Base-by-base conservation (phyloP, 2,797 vertebrate species). In the Semaprochilodus insignis region DNA sequence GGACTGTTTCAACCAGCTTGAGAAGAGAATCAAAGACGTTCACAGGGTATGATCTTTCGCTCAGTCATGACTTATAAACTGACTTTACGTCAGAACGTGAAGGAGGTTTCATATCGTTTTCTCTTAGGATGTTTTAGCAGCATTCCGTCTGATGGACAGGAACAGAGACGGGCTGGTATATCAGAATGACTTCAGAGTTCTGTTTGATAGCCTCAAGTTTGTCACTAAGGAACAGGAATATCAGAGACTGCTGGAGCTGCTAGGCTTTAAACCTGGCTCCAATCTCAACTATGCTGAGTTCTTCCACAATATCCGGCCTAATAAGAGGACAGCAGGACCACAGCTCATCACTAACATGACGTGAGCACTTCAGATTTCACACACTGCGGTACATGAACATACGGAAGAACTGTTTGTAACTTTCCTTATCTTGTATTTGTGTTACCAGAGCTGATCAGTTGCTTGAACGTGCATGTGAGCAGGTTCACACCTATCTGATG, bases 401-500 rank as follows among this genome's bases (percentile, higher is more conserved):
- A 15, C 34, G 6, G 7, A 51, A 60, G 19, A 17, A 19, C 27
- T 23, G 65, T 5, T 78, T 6, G 65, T 25, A 21, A 27, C 25
- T 21, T 21, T 23, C 81, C 87, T 76, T 36, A 83, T 79, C 81
- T 65, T 81, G 19, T 73, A 76, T 88, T 85, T 89, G 88, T 78
- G 25, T 11, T 5, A 36, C n/a, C 86, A 95, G 93, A 88, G 74
- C 85, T 75, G 94, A 92, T 0, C 78, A 89, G 85, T 93, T 63
- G 40, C 74, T 91, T 69, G 93, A 95, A 25, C 90, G 92, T 52
- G 93, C 93, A 81, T 95, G 94, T 86, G 95, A 96, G 71, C 95
- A 96, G 77, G 88, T 95, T 85, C 96, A 96, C 90, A 88, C 92
- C 87, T 94, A 94, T 86, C 94, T 96, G 52, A 84, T 90, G 82